Evolutionary conservation across 2,888 invertebrate species (phyloP).

Genomic region (Venustoraphidia nigricollis): DNA sequence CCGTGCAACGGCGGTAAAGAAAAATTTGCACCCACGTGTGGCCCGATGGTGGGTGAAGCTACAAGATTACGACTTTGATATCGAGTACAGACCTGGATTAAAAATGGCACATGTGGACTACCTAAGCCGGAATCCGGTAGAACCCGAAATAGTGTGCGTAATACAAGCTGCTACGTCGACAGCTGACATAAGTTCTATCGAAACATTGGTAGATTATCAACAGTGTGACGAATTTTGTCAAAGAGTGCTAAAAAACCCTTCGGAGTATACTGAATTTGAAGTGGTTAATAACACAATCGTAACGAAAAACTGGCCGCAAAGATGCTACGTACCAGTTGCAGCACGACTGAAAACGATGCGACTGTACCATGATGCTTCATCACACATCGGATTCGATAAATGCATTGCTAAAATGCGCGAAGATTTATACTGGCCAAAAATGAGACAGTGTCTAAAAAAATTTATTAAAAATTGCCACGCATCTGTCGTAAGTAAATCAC

Average conservation of each 20-base stretch:
- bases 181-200: no score
- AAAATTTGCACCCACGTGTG: slow-evolving; percentile 11
- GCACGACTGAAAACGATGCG: slow-evolving; percentile 7
- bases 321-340: slow-evolving; percentile 8
- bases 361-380: slow-evolving; percentile 8
- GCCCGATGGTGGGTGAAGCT: slow-evolving; percentile 15
- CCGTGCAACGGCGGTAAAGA: slow-evolving; percentile 10
- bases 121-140: slow-evolving; percentile 11
- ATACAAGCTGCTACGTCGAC: no score
- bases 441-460: slow-evolving; percentile 10
- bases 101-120: slow-evolving; percentile 14
- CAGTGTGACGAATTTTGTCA: not conserved
- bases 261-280: not conserved
- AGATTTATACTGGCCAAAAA: slow-evolving; percentile 3
- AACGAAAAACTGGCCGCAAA: slow-evolving; percentile 1
- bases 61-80: slow-evolving; percentile 14
- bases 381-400: slow-evolving; percentile 10
- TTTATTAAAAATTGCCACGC: slow-evolving; percentile 8
- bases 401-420: slow-evolving; percentile 7
- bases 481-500: slow-evolving; percentile 12
- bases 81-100: slow-evolving; percentile 13
- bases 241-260: not conserved
- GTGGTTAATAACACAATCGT: slow-evolving; percentile 1
- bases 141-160: not conserved
- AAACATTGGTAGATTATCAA: slow-evolving; percentile 1